Base-by-base conservation (phyloP, 1,140 invertebrate genomes). In the Scaptomyza pallida region DNA sequence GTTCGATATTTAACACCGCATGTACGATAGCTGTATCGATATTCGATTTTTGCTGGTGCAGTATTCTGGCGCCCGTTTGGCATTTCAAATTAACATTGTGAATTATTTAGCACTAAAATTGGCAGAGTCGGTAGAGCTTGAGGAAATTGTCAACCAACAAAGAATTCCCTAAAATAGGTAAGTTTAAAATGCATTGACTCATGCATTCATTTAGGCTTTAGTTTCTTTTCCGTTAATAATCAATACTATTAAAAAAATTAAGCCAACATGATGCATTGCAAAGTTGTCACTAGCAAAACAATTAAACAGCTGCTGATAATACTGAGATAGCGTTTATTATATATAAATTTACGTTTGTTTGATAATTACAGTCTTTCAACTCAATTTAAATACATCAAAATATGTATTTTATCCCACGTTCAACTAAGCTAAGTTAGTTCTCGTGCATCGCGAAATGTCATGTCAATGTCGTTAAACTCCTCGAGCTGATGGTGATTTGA, bases 391-490 rank as follows among this genome's bases (percentile, higher is more conserved):
- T 16, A 37, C 2, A 1, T 30, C n/a, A n/a, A n/a, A n/a, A 4
- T 8, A n/a, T 1, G 19, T 26, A 23, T 9, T 13, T 15, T 9
- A 17, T 5, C 44, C 10, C 3, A 30, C 13, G 40, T 10, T 41
- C 0, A 12, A 3, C 1, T 12, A 6, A 10, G 15, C 12, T 21
- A 71, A 3, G 62, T 40, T 6, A 45, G 5, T 21, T 59, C 30
- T 37, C 26, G 26, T 5, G 40, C 2, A 21, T 63, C 45, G 2
- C 19, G 40, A 48, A 59, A 74, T 10, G 72, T 64, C 60, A 74
- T 52, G 15, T 74, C 72, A 19, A 75, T 44, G 12, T 68, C 72
- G 35, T 77, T 61, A 40, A 77, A 69, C 21, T 77, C 74, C 37
- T 69, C 45, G 0, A 80, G 33, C 1, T 50, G 56, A 3, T 26